Evolutionary conservation across 2,888 invertebrate genomes (phyloP), one percentile per base, ranked within the genome.

Genomic region (Lochmaea capreae): DNA sequence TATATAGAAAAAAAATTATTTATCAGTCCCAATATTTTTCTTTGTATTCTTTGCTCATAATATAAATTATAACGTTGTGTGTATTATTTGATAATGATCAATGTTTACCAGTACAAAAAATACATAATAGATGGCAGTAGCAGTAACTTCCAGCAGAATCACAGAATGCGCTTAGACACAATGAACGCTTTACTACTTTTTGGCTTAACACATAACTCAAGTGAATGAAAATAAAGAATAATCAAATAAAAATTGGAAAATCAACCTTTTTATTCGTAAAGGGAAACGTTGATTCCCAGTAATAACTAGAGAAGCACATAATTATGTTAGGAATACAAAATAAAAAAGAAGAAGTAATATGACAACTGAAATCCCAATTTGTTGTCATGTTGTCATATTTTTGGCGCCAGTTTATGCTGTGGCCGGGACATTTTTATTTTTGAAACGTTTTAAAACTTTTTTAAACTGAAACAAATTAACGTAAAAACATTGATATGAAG

Each of bases 401-500:
- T 67, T 67, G 67, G 67, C 67, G 67, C 59, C 59, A 67, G n/a
- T 43, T 42, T 59, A 33, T 59, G 39, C 11, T 67, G 59, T 67
- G 18, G 11, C 62, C 16, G 39, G 43, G 62, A 18, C 12, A 12
- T 3, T 18, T 42, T 14, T 62, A 39, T 39, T 39, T n/a, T 63
- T 26, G 10, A 33, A 39, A 33, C 33, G 33, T 16, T 16, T 59
- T 26, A 59, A 61, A 33, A 18, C 11, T 18, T 26, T 5, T 18
- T 63, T 16, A 63, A 42, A 63, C 42, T 62, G 16, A 18, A 16
- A 1, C 43, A 42, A 63, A 43, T 16, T 16, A 14, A 63, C 57
- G 54, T 5, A n/a, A 54, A 12, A 63, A 1, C 22, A 14, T 54
- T 33, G 54, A 59, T 59, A 62, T 98, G 98, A 97, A 97, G 90